A percentile compares a stretch with the other conserved stretches of the same genome.
Conservation (phyloP, 2,113 vertebrate species). For the Nibea coibor region DNA sequence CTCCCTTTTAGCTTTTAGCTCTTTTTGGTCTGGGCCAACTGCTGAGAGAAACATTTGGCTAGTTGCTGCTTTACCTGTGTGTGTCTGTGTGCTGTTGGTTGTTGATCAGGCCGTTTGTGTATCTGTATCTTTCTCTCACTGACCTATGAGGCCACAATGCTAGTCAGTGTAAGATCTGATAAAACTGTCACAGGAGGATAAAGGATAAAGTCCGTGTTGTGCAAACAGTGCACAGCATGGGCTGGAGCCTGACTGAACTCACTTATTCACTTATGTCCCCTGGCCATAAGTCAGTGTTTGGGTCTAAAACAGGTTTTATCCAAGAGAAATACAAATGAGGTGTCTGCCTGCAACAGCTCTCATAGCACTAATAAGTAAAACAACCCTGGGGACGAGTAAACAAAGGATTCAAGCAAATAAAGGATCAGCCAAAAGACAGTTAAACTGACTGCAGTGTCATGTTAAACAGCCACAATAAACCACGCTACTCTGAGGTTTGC, state of each 20-base stretch:
- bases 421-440: background rate
- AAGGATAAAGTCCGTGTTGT: conserved; percentile 53
- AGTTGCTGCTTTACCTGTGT: no score
- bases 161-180: conserved; percentile 38
- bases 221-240: conserved; percentile 19
- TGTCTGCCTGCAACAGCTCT: background rate
- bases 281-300: background rate
- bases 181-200: background rate
- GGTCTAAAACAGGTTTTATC: background rate
- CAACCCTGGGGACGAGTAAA: background rate
- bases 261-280: background rate
- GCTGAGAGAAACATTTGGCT: no score
- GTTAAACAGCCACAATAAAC: conserved; percentile 25
- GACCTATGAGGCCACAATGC: conserved; percentile 1
- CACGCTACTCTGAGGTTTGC: conserved; percentile 4
- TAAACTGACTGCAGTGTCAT: conserved; percentile 36
- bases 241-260: background rate
- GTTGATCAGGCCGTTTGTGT: no score
- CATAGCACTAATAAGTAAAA: background rate
- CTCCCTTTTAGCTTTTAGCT: no score
- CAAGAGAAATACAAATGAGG: background rate
- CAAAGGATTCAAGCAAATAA: background rate
- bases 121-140: background rate
- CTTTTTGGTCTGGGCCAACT: no score
- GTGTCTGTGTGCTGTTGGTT: no score